Percentiles rank a stretch among this genome's conserved stretches.
These are phyloP conservation scores for Formicarius rufipectus DNA, from an alignment of 2,113 vertebrate species.

Conservation along the genomic window DNA sequence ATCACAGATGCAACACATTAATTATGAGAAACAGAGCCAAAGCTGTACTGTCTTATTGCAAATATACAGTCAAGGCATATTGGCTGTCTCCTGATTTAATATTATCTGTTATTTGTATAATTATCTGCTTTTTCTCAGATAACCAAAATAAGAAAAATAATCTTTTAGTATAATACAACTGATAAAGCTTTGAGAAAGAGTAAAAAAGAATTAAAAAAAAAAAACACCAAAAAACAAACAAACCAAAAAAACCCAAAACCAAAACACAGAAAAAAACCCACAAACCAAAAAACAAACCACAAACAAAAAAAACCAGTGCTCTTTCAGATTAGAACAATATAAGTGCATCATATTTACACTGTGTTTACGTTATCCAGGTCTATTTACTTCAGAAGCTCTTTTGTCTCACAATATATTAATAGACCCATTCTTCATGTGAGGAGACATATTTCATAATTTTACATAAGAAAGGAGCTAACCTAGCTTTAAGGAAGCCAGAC, in stretches of 20 bases:
- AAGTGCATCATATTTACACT: background rate
- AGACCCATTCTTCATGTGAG: background rate
- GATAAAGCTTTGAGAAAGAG: background rate
- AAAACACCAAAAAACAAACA: background rate
- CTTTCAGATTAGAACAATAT: rapidly evolving
- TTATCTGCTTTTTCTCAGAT: background rate
- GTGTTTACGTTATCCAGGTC: background rate
- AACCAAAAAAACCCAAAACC: too few species aligned
- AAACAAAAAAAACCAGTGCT: background rate
- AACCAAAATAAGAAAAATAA: background rate
- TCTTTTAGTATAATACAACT: background rate
- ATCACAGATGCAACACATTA: background rate
- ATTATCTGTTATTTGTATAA: background rate
- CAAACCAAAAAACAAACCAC: background rate
- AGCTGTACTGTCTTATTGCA: background rate
- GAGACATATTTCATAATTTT: background rate
- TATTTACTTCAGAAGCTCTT: background rate
- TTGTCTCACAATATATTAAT: background rate
- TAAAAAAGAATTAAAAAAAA: background rate
- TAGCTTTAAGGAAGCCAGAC: background rate
- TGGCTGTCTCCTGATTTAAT: background rate
- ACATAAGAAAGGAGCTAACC: background rate
- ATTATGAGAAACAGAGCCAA: background rate
- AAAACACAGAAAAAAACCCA: background rate
- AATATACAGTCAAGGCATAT: background rate